Percentiles rank a stretch among this genome's conserved stretches.
Evolutionary conservation across 2,888 invertebrate genomes (phyloP).

Genomic region (Luperina testacea): DNA sequence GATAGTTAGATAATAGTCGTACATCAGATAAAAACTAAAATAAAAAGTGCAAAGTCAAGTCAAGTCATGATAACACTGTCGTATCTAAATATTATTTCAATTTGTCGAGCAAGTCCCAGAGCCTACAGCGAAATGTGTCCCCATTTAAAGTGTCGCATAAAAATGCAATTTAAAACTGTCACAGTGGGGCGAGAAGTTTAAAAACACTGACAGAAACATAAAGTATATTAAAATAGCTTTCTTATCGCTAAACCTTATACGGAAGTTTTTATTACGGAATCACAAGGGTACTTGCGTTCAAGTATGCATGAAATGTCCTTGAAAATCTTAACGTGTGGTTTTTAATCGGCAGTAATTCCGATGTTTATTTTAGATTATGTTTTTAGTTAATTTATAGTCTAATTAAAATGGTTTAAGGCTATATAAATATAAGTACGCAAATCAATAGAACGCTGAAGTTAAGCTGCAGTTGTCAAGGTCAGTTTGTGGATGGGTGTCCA

Average conservation of each 20-base stretch:
- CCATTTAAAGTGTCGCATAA: slow-evolving; percentile 62
- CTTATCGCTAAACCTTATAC: slow-evolving; percentile 42
- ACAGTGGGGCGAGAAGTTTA: slow-evolving; percentile 60
- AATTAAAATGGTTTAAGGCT: background rate
- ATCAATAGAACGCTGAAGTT: background rate
- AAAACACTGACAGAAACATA: slow-evolving; percentile 59
- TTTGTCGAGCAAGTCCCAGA: slow-evolving; percentile 36
- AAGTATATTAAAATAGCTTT: slow-evolving; percentile 61
- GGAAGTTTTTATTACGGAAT: slow-evolving; percentile 37
- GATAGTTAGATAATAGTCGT: too few relatives aligned
- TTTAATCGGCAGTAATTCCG: background rate
- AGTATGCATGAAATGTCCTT: slow-evolving; percentile 10
- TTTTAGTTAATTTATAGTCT: background rate
- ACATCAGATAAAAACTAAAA: too few relatives aligned
- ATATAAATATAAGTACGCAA: too few relatives aligned
- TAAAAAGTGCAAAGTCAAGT: too few relatives aligned
- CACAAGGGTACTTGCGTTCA: slow-evolving; percentile 21
- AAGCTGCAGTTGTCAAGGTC: background rate
- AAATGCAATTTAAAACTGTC: slow-evolving; percentile 68
- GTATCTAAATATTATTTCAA: slow-evolving; percentile 15
- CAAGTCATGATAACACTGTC: too few relatives aligned
- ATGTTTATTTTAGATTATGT: slow-evolving; percentile 5
- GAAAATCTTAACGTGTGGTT: background rate
- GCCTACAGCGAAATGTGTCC: slow-evolving; percentile 49
- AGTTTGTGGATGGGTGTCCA: background rate